Evolutionary conservation across 2,113 vertebrate species (phyloP).

Genomic region (Corapipo altera): DNA sequence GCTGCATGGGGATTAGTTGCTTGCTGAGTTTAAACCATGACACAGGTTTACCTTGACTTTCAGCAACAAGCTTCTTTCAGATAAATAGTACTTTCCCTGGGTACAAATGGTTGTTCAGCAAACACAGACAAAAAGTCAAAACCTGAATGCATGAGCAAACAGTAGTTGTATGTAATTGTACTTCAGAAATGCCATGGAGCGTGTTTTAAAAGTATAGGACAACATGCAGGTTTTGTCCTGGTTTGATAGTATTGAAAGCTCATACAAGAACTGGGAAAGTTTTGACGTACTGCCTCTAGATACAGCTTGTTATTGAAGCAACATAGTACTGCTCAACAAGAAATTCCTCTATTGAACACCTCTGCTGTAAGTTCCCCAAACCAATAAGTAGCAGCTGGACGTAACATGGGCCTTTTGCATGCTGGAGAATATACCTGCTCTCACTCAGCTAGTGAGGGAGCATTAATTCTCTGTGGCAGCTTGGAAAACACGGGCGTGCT

Average conservation of each 20-base stretch:
- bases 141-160: rapidly evolving
- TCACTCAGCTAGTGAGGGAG: neutral
- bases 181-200: neutral
- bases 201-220: neutral
- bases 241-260: neutral
- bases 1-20: neutral
- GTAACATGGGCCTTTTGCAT: neutral
- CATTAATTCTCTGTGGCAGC: neutral
- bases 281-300: neutral
- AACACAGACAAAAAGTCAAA: neutral
- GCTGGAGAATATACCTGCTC: neutral
- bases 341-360: neutral
- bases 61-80: constrained; percentile 51
- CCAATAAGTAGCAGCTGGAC: neutral
- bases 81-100: constrained; percentile 45
- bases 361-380: neutral
- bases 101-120: constrained; percentile 40
- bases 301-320: neutral
- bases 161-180: neutral
- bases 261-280: neutral
- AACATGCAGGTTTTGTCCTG: neutral
- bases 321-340: neutral
- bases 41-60: constrained; percentile 48
- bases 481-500: neutral
- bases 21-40: neutral